Evolutionary conservation across 2,888 invertebrate genomes (phyloP).

Genomic region (Hylaea fasciaria): DNA sequence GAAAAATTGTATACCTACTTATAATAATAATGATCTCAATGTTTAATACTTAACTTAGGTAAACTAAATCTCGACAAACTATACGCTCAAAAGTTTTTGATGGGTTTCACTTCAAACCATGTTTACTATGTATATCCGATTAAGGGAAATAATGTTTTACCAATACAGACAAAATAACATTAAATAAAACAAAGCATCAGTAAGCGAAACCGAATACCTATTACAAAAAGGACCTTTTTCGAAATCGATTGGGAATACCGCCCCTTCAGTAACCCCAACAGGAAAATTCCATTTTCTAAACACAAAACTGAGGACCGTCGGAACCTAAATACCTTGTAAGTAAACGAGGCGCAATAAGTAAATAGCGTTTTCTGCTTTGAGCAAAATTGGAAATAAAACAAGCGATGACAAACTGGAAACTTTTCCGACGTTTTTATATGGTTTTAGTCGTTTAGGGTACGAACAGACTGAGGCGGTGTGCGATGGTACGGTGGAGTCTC

Average conservation of each 20-base stretch:
- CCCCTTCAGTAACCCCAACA: conserved; percentile 69
- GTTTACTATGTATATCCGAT: not conserved
- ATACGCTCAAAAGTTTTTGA: too few relatives aligned
- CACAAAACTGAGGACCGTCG: conserved; percentile 75
- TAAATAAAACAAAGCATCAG: conserved; percentile 50
- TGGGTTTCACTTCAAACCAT: not conserved
- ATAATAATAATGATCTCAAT: too few relatives aligned
- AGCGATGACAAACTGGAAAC: conserved; percentile 69
- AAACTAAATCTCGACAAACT: too few relatives aligned
- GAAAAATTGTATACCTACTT: too few relatives aligned
- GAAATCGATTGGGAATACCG: conserved; percentile 78
- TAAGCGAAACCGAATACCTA: conserved; percentile 64
- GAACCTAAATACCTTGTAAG: conserved; percentile 82
- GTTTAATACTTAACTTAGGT: too few relatives aligned
- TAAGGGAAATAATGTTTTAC: conserved; percentile 11
- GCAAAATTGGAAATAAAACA: conserved; percentile 72
- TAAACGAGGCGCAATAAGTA: conserved; percentile 82
- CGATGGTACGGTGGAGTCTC: too few relatives aligned
- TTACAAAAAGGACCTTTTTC: conserved; percentile 66
- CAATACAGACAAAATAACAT: conserved; percentile 30
- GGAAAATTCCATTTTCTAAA: conserved; percentile 82
- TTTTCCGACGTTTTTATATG: conserved; percentile 59
- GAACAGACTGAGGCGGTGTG: too few relatives aligned
- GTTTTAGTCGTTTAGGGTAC: not conserved
- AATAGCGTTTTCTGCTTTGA: conserved; percentile 77